These are phyloP conservation scores for Calliopum simillimum DNA, from an alignment of 2,888 invertebrate genomes.

Conservation along the genomic window DNA sequence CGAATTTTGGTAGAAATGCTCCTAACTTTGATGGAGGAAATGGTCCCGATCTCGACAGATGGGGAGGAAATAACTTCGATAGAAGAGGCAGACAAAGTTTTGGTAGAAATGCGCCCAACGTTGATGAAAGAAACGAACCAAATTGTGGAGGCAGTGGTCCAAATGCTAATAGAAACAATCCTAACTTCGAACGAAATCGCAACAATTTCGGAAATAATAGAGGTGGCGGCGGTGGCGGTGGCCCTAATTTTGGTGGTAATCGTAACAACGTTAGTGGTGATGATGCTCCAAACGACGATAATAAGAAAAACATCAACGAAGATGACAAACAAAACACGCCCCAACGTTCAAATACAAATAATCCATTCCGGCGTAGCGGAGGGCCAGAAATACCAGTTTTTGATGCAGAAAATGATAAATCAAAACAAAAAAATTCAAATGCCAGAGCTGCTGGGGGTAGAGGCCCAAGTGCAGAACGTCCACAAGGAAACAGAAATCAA, in stretches of 20 bases:
- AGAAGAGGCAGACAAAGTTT: constrained; percentile 30
- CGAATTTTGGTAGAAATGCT: constrained; percentile 43
- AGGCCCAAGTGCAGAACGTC: constrained; percentile 28
- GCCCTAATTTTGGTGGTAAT: not conserved
- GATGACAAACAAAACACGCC: constrained; percentile 24
- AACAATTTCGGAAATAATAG: constrained; percentile 28
- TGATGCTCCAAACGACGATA: constrained; percentile 21
- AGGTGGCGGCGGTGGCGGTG: constrained; percentile 21
- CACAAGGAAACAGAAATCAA: constrained; percentile 17
- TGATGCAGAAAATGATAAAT: not conserved
- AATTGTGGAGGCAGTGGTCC: constrained; percentile 1
- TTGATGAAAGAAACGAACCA: constrained; percentile 26
- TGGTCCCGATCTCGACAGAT: constrained; percentile 31
- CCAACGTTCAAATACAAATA: constrained; percentile 45
- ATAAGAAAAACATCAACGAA: constrained; percentile 34
- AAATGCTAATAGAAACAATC: constrained; percentile 23
- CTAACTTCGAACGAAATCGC: constrained; percentile 20
- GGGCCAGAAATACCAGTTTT: constrained; percentile 39
- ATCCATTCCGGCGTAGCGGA: constrained; percentile 56
- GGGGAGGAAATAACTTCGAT: constrained; percentile 33
- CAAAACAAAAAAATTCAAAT: not conserved
- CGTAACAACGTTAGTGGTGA: not conserved
- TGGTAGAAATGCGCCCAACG: constrained; percentile 30
- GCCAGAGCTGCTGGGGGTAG: not conserved
- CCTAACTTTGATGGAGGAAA: constrained; percentile 28